Conservation (phyloP, 2,797 vertebrate genomes). For the Argentina silus region DNA sequence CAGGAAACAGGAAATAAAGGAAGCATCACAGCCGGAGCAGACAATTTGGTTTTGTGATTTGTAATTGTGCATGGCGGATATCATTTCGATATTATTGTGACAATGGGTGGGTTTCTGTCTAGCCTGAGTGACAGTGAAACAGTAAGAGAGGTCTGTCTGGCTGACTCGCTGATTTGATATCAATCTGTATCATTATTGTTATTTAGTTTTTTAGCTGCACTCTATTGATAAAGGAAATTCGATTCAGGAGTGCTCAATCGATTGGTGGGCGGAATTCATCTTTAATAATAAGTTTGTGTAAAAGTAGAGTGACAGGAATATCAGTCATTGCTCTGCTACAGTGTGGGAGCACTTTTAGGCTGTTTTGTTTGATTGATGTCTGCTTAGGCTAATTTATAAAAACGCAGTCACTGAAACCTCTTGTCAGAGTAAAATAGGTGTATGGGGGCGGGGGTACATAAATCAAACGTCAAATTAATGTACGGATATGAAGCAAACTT, state of each 20-base stretch:
- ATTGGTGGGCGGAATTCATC: conserved; percentile 48
- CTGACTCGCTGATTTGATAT: conserved; percentile 26
- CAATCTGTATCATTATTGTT: conserved; percentile 49
- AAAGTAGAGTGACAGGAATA: conserved; percentile 49
- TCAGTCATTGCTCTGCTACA: conserved; percentile 49
- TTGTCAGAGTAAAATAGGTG: conserved; percentile 44
- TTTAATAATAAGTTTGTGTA: conserved; percentile 56
- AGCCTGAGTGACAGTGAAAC: conserved; percentile 6
- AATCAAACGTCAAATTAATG: conserved; percentile 52
- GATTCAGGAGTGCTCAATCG: conserved; percentile 51
- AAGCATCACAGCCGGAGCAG: conserved; percentile 21
- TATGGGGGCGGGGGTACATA: conserved; percentile 36
- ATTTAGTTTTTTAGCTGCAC: conserved; percentile 43
- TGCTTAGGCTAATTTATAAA: conserved; percentile 53
- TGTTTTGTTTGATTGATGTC: conserved; percentile 59
- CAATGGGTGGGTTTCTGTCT: conserved; percentile 19
- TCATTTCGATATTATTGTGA: conserved; percentile 37
- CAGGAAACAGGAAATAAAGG: conserved; percentile 64
- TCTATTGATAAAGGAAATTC: conserved; percentile 43
- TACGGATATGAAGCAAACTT: conserved; percentile 20
- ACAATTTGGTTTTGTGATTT: conserved; percentile 46
- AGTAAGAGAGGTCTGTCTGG: conserved; percentile 39
- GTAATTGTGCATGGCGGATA: conserved; percentile 57
- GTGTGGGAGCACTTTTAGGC: conserved; percentile 46
- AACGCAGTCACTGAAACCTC: conserved; percentile 15